Conservation (phyloP, 2,797 vertebrate species). For the Coreius guichenoti region DNA sequence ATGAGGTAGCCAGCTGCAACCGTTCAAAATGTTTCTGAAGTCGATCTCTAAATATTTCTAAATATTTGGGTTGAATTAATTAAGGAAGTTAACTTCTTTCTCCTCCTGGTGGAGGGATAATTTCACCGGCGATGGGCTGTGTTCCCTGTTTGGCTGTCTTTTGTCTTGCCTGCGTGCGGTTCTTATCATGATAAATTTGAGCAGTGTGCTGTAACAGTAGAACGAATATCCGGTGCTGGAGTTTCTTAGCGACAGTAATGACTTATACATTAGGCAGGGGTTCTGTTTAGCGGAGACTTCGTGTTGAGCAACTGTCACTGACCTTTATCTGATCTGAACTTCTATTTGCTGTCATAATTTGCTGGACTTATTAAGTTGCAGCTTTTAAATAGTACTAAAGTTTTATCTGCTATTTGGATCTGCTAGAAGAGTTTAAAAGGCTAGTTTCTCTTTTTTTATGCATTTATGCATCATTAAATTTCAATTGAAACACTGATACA, state of each 20-base stretch:
- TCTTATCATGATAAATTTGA: slow-evolving; percentile 62
- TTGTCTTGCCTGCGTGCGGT: slow-evolving; percentile 40
- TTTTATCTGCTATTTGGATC: slow-evolving; percentile 18
- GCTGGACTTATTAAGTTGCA: background rate
- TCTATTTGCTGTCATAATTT: slow-evolving; percentile 25
- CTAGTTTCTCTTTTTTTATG: background rate
- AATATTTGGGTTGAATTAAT: slow-evolving; percentile 16
- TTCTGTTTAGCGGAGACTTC: slow-evolving; percentile 23
- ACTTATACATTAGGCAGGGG: slow-evolving; percentile 64
- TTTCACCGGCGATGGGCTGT: background rate
- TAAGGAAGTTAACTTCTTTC: slow-evolving; percentile 28
- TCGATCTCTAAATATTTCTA: slow-evolving; percentile 34
- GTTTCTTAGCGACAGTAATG: slow-evolving; percentile 69
- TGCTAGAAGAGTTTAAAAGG: background rate
- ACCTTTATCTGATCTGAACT: slow-evolving; percentile 33
- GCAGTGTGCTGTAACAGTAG: slow-evolving; percentile 71
- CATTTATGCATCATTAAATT: background rate
- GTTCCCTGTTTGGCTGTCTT: slow-evolving; percentile 6
- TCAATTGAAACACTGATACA: background rate
- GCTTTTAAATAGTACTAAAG: background rate
- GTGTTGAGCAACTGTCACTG: slow-evolving; percentile 45
- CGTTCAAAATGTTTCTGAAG: background rate
- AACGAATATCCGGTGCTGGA: slow-evolving; percentile 72
- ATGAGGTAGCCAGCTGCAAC: background rate
- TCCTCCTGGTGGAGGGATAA: slow-evolving; percentile 11